phyloP scores from a whole-genome alignment of 2,888 invertebrate genomes.

The Hymenopus coronatus region DNA sequence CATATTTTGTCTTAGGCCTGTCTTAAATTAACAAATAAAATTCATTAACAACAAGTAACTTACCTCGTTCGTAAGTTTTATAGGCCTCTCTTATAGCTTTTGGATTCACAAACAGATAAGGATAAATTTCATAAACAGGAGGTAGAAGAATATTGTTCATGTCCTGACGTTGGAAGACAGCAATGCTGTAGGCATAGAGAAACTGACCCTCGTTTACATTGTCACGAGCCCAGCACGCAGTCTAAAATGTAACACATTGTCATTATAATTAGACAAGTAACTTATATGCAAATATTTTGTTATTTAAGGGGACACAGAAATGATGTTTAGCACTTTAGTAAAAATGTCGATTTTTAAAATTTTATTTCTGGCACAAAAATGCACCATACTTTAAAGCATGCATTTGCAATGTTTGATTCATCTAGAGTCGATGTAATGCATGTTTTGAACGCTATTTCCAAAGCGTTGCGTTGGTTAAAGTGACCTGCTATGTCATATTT shows the following conservation, averaged over 20 bases:
- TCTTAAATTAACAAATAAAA: background rate
- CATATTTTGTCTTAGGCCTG: no score
- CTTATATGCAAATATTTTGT: no score
- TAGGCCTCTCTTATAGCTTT: conserved; percentile 55
- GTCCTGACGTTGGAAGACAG: conserved; percentile 58
- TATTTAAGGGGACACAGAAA: no score
- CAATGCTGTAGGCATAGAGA: conserved; percentile 59
- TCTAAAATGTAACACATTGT: conserved; percentile 37
- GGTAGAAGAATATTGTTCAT: conserved; percentile 58
- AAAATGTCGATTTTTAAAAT: no score
- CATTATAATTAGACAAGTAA: background rate
- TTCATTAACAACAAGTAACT: background rate
- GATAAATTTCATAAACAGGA: conserved; percentile 64
- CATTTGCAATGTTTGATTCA: no score
- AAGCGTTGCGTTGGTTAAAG: no score
- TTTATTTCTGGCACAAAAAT: no score
- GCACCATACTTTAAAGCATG: no score
- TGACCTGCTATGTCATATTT: no score
- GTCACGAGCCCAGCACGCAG: conserved; percentile 65
- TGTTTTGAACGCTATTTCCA: no score
- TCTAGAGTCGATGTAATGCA: no score
- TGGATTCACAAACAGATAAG: conserved; percentile 61
- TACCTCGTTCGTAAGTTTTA: conserved; percentile 15
- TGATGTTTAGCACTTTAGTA: no score
- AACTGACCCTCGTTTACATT: conserved; percentile 64